A percentile compares a stretch with the other conserved stretches of the same genome.
These are phyloP conservation scores for Amphiura filiformis DNA, from an alignment of 35 echinoderm and acorn worm genomes.

Conservation along the genomic window DNA sequence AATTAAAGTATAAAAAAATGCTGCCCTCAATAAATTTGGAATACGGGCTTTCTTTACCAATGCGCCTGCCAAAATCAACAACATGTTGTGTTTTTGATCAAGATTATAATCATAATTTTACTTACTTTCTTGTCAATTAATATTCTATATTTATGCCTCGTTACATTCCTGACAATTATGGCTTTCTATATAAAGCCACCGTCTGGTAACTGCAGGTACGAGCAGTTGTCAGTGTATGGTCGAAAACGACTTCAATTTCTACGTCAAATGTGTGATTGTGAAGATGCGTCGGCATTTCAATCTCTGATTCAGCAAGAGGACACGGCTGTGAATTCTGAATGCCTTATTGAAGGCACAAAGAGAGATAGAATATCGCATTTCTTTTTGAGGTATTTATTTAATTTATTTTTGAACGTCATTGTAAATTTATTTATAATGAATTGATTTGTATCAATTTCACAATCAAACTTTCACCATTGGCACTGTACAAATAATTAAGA, in stretches of 20 bases:
- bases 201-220: background rate
- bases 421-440: background rate
- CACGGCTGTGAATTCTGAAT: conserved; percentile 60
- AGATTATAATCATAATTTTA: background rate
- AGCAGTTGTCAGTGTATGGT: conserved; percentile 16
- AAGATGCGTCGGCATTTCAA: conserved; percentile 30
- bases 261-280: conserved; percentile 9
- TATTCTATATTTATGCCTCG: background rate
- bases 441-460: background rate
- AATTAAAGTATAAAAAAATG: too few species aligned
- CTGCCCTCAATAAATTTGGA: background rate
- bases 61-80: background rate
- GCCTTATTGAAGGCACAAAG: conserved; percentile 65
- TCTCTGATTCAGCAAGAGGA: conserved; percentile 27
- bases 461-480: too few species aligned
- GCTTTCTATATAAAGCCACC: conserved; percentile 64
- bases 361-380: conserved; percentile 66
- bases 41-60: background rate
- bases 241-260: conserved; percentile 45
- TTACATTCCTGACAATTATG: conserved; percentile 6
- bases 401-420: background rate
- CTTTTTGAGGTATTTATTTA: conserved; percentile 53
- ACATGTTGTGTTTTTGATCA: background rate
- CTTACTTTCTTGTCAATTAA: background rate
- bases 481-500: too few species aligned